Percentiles rank a stretch among this genome's conserved stretches.
These are phyloP conservation scores for Psylliodes chrysocephalus DNA, from an alignment of 2,888 invertebrate genomes.

Conservation along the genomic window DNA sequence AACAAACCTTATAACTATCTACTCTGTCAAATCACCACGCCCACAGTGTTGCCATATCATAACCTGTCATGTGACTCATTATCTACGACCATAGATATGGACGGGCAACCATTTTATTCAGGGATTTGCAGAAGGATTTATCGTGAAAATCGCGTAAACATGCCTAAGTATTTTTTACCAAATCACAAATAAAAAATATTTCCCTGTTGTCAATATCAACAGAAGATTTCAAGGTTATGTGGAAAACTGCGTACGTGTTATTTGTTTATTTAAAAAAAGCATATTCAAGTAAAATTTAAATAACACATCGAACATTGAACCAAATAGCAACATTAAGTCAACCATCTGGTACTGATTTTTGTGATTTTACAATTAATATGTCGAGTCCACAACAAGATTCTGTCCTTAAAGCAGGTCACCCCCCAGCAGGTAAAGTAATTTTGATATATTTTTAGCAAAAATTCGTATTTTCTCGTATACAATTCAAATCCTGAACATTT, in stretches of 20 bases:
- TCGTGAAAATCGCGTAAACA: too few species aligned
- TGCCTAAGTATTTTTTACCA: not conserved
- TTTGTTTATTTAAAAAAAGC: conserved; percentile 21
- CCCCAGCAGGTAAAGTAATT: conserved; percentile 82
- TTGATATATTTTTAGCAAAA: conserved; percentile 22
- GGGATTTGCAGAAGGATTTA: too few species aligned
- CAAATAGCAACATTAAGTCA: conserved; percentile 16
- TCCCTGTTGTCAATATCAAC: not conserved
- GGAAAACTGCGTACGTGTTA: conserved; percentile 35
- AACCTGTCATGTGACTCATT: too few species aligned
- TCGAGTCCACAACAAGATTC: conserved; percentile 71
- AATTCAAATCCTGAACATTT: too few species aligned
- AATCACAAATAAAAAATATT: not conserved
- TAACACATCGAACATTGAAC: conserved; percentile 36
- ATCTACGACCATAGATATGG: too few species aligned
- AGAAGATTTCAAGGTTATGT: conserved; percentile 26
- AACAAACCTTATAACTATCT: too few species aligned
- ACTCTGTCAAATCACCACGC: too few species aligned
- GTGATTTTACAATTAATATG: conserved; percentile 56
- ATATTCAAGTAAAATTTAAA: conserved; percentile 29
- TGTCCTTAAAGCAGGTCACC: conserved; percentile 87
- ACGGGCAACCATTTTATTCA: too few species aligned
- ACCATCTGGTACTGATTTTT: conserved; percentile 22
- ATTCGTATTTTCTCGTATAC: not conserved
- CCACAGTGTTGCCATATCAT: too few species aligned